Base-by-base conservation (phyloP, 2,113 vertebrate species). In the Malurus alboscapulatus region DNA sequence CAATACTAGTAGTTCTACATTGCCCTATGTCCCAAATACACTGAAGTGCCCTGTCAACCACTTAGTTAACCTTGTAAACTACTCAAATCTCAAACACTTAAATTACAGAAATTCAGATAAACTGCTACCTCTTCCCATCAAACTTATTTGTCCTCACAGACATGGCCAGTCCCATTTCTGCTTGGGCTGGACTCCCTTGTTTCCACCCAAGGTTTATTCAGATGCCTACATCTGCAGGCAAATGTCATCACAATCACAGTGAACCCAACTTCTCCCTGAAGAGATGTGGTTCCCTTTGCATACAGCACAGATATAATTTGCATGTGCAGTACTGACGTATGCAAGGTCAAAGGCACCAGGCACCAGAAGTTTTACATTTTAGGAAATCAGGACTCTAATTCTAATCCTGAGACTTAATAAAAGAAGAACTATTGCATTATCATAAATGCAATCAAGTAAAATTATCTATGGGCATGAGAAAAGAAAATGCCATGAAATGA, bases 241-340 rank as follows among this genome's bases (percentile, higher is more conserved):
- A 25, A 45, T 44, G 27, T 30, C 10, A 11, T 36, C 40, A 18
- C 10, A 38, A 22, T 8, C 27, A 30, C 0, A 8, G 26, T 27
- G 44, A 86, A 51, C 32, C 17, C 61, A 63, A 0, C 10, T 65
- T 38, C 36, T 11, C 42, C 20, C 53, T 48, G 45, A 72, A 17
- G 51, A 75, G 30, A 34, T 44, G 1, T 55, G 44, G 5, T 12
- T 78, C 40, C 29, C 62, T 45, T 34, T 54, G 44, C 63, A 50
- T 13, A 32, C 6, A 62, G 54, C 1, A 2, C 48, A 67, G 47
- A 45, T 53, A 7, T 2, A n/a, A 57, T 26, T 15, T 2, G 4
- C 50, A 16, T 1, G 7, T 4, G 17, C 9, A 34, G 42, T 81
- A 66, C 29, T 17, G 26, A 58, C 44, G 58, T 0, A 1, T 7